A percentile compares a stretch with the other conserved stretches of the same genome.
Evolutionary conservation across 2,888 invertebrate genomes (phyloP).

Genomic region (Erannis defoliaria): DNA sequence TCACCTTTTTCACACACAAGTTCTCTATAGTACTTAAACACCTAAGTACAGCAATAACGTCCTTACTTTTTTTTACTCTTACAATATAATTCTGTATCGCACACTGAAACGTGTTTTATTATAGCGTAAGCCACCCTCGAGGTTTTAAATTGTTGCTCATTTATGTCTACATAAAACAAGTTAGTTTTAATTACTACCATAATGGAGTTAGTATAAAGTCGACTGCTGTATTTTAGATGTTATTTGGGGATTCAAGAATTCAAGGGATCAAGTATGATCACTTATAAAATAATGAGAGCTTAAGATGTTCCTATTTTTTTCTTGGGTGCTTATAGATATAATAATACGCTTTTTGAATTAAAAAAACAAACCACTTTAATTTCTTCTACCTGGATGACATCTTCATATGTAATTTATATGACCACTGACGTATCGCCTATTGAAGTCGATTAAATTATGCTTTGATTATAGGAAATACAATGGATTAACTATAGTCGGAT

Average conservation of each 20-base stretch:
- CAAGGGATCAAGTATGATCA: no score
- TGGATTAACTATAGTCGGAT: no score
- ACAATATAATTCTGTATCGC: slow-evolving; percentile 18
- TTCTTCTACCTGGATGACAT: no score
- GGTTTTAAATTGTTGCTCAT: slow-evolving; percentile 35
- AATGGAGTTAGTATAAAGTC: slow-evolving; percentile 10
- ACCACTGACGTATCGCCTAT: no score
- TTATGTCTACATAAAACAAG: slow-evolving; percentile 27
- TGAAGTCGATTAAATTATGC: no score
- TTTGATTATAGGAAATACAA: no score
- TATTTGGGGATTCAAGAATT: slow-evolving; percentile 9
- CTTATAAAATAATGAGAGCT: not conserved
- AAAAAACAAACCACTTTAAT: not conserved
- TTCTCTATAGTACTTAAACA: no score
- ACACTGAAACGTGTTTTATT: slow-evolving; percentile 41
- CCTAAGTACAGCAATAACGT: not conserved
- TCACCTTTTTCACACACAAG: no score
- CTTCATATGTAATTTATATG: no score
- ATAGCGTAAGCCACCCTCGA: slow-evolving; percentile 35
- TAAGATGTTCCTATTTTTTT: not conserved
- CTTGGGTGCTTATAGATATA: not conserved
- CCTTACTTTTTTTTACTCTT: slow-evolving; percentile 10
- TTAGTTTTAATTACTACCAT: slow-evolving; percentile 26
- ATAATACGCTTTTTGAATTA: not conserved
- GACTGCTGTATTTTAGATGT: not conserved